Evolutionary conservation across 2,888 invertebrate genomes (phyloP).

Genomic region (Polymixis lichenea): DNA sequence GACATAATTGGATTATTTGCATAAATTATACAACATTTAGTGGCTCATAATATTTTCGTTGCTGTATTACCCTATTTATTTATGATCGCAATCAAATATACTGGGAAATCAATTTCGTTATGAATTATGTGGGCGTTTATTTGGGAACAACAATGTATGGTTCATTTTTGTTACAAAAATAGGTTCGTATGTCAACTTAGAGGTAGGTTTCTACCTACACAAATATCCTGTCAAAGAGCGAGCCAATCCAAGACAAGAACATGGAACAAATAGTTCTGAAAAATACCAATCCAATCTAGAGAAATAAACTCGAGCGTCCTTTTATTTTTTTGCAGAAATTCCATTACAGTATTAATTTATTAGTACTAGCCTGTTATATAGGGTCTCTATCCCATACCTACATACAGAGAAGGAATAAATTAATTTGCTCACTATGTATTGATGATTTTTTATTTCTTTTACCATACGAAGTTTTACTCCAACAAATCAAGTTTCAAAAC

Average conservation of each 20-base stretch:
- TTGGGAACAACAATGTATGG: neutral
- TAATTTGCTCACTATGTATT: no score
- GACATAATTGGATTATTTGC: constrained; percentile 45
- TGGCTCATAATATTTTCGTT: constrained; percentile 18
- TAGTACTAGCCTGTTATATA: neutral
- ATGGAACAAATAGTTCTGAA: neutral
- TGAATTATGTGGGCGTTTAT: neutral
- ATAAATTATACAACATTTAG: constrained; percentile 40
- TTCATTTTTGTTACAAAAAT: neutral
- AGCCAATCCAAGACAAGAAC: neutral
- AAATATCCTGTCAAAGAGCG: neutral
- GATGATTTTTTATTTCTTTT: no score
- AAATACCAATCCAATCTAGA: neutral
- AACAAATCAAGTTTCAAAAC: neutral
- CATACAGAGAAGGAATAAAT: neutral
- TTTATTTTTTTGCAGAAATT: neutral
- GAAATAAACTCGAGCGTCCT: no score
- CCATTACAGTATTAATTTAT: neutral
- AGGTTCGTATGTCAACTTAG: neutral
- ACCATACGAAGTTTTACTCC: neutral
- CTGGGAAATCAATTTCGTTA: constrained; percentile 16
- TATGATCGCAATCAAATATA: constrained; percentile 11
- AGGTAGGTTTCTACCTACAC: neutral
- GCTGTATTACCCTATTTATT: neutral
- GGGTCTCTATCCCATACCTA: neutral